Base-by-base conservation (phyloP, 2,113 vertebrate genomes). In the Circaetus cinerascens region DNA sequence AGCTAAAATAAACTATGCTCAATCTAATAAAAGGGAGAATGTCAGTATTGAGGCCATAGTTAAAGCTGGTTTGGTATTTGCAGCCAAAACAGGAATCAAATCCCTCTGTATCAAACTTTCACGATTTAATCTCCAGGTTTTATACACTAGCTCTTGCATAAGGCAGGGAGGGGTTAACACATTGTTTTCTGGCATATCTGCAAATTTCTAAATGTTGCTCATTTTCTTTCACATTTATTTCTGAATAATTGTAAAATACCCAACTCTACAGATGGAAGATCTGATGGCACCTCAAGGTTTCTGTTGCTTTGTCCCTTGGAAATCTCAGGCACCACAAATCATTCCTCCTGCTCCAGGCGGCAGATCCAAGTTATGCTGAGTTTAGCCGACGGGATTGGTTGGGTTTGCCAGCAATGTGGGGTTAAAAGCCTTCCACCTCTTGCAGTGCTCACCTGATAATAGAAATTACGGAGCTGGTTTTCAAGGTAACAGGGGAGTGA, bases 1-100 rank as follows among this genome's bases (percentile, higher is more conserved):
- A 93, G 89, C 96, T 96, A 91, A 98, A 97, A 95, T 82, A 87
- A 97, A 96, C 32, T 97, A 84, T 94, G 88, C 83, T 97, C 88
- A 63, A 16, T 59, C 7, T 7, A 75, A 36, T 88, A 77, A 84
- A 86, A 92, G 18, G 43, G 71, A 80, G 38, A 46, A 69, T 67
- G 56, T 62, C 76, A 63, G 45, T 77, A 79, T 4, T 77, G 81
- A 93, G 63, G 55, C 78, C 41, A n/a, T 13, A 82, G 25, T 75
- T 76, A 86, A 84, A 88, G 88, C 27, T 71, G 69, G 43, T 32
- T 80, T 87, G 60, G 86, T 90, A 86, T 97, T 73, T 85, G 34
- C 67, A 88, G 88, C 51, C 63, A 86, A 86, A 93, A 59, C 20
- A 62, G 22, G 45, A 92, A 80, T 63, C 55, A 90, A 86, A 88